Percentiles rank a stretch among this genome's conserved stretches.
These are phyloP conservation scores for Prochilodus magdalenae DNA, from an alignment of 2,113 vertebrate genomes.

Conservation along the genomic window DNA sequence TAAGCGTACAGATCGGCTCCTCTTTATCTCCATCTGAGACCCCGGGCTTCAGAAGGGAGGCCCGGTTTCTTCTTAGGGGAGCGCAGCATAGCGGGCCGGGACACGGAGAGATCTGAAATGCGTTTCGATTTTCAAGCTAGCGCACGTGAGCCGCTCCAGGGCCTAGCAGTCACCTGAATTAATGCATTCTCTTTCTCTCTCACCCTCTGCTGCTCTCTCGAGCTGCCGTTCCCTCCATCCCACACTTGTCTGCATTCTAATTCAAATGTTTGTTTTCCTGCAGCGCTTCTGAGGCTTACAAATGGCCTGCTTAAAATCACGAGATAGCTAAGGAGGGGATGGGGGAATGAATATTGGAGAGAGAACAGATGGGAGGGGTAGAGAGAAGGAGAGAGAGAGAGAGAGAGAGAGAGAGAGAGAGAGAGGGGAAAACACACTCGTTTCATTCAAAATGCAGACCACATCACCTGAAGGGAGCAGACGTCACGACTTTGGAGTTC, in stretches of 20 bases:
- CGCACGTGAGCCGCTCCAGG: neutral
- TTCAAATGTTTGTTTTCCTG: constrained; percentile 66
- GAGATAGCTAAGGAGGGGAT: constrained; percentile 19
- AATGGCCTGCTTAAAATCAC: constrained; percentile 55
- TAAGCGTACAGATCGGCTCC: neutral
- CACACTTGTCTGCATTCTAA: constrained; percentile 62
- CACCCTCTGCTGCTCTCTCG: neutral
- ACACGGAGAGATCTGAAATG: constrained; percentile 1
- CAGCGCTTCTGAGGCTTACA: constrained; percentile 59
- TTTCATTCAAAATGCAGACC: constrained; percentile 52
- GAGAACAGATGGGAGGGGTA: neutral
- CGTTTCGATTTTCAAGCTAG: neutral
- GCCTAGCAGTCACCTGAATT: constrained; percentile 32
- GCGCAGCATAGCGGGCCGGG: neutral
- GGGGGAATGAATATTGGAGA: constrained; percentile 12
- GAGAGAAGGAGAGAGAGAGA: neutral
- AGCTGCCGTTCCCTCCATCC: constrained; percentile 44
- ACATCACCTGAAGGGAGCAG: constrained; percentile 31
- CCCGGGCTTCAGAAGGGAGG: neutral
- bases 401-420: neutral
- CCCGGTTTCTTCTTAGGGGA: neutral
- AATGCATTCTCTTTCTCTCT: constrained; percentile 27
- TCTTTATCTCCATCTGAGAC: neutral
- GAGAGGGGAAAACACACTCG: constrained; percentile 32
- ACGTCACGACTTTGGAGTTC: neutral